Evolutionary conservation across 2,888 invertebrate genomes (phyloP), one percentile per base, ranked within the genome.

Genomic region (Buathra laborator): DNA sequence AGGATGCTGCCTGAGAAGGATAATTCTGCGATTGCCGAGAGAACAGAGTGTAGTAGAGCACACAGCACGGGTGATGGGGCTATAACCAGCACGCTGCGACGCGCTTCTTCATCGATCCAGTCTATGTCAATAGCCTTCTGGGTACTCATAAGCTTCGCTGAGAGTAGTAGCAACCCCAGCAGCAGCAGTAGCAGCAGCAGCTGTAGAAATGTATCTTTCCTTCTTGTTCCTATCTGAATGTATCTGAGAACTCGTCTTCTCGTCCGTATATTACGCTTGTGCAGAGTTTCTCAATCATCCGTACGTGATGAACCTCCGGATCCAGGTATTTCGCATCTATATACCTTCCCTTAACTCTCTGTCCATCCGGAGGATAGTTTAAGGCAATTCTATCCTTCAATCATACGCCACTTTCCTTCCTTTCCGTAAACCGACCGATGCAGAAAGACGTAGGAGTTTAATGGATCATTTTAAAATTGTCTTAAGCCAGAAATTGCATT

Each of bases 91-190:
- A 84, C 78, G 72, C 80, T 75, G 80, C 53, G 83, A 48, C 84
- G 81, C 74, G 68, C 70, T 84, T 84, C 81, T 81, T 81, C 84
- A 84, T 84, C 84, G 84, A 81, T 84, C 84, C 78, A 56, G 74
- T 70, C 74, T 67, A 70, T 81, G 74, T 81, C 81, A 84, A 84
- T 84, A 84, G 84, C 74, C 78, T 74, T 62, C 70, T 56, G 81
- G 67, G 77, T 78, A 75, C 84, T 85, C 84, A 78, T 78, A 78
- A 81, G 78, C 84, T 70, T 81, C 19, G 81, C 78, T 43, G 70
- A 85, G 84, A 81, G 81, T 48, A 81, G 81, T 64, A 81, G 81
- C 72, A 74, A 66, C 29, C 62, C 24, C 48, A 16, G 32, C 66
- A 64, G 75, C 43, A 24, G 51, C 68, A 51, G 32, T 53, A 29